A percentile compares a stretch with the other conserved stretches of the same genome.
These are phyloP conservation scores for Muntiacus reevesi DNA, from an alignment of 2,113 vertebrate species.

Conservation along the genomic window DNA sequence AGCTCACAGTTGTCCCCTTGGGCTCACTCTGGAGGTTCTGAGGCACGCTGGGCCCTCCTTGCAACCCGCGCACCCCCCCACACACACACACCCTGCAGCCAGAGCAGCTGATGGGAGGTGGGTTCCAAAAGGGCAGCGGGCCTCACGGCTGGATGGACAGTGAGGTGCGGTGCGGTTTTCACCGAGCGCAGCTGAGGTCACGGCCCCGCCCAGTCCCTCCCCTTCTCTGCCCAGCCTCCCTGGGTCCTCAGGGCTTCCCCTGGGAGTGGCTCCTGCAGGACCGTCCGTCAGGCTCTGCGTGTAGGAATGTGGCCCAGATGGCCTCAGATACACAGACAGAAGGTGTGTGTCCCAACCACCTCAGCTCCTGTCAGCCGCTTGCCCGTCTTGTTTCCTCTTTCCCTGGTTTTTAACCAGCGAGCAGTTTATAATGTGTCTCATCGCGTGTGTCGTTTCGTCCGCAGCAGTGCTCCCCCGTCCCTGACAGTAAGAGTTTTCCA, in stretches of 20 bases:
- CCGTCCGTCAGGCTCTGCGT: not conserved
- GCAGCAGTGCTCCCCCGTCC: accelerated
- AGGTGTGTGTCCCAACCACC: not conserved
- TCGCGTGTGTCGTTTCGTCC: accelerated
- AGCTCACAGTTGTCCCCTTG: not conserved
- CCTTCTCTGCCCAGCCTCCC: not conserved
- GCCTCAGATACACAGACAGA: not conserved
- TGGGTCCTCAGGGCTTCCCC: not conserved
- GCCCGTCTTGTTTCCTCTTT: not conserved
- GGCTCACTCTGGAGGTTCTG: accelerated
- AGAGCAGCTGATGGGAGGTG: accelerated
- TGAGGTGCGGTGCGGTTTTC: accelerated
- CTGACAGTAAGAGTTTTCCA: not conserved
- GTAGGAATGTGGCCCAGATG: accelerated
- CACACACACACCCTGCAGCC: not conserved
- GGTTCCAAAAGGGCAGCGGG: accelerated
- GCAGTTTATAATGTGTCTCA: accelerated
- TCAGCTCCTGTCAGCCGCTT: accelerated
- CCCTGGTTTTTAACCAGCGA: accelerated
- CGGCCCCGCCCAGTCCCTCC: accelerated
- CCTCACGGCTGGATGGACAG: accelerated
- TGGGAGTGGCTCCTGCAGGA: too few relatives aligned
- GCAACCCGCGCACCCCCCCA: not conserved
- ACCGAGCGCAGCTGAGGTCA: accelerated
- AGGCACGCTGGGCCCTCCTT: not conserved